Evolutionary conservation across 1,140 invertebrate species (phyloP).

Genomic region (Heliconius congener): DNA sequence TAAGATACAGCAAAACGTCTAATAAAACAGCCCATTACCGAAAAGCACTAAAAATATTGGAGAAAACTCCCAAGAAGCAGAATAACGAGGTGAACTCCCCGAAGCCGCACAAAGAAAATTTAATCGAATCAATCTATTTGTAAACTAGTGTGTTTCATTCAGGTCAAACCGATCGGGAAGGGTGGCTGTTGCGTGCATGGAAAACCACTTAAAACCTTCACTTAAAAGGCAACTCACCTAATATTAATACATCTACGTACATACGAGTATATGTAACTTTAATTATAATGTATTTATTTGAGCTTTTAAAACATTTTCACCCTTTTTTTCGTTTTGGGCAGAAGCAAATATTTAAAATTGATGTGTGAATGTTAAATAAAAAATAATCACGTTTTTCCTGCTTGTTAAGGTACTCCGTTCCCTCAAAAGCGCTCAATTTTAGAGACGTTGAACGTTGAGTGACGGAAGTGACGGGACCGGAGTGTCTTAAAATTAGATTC

Average conservation of each 20-base stretch:
- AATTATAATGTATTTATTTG: too few species aligned
- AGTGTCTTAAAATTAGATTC: neutral
- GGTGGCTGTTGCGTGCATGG: slow-evolving; percentile 30
- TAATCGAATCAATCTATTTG: slow-evolving; percentile 22
- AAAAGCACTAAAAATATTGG: neutral
- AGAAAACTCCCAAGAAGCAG: neutral
- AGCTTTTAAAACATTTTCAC: too few species aligned
- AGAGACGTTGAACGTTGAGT: neutral
- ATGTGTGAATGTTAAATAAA: too few species aligned
- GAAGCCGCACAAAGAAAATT: slow-evolving; percentile 11
- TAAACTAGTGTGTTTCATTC: slow-evolving; percentile 5
- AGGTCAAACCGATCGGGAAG: neutral
- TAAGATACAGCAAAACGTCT: neutral
- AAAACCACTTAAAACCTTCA: slow-evolving; percentile 31
- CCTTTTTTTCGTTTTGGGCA: too few species aligned
- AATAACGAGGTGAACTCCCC: slow-evolving; percentile 4
- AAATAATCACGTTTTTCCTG: too few species aligned
- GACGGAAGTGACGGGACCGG: neutral
- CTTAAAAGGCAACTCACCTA: neutral
- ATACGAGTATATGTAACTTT: too few species aligned
- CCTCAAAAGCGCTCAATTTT: neutral
- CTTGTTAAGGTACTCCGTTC: too few species aligned
- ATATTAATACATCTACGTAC: neutral
- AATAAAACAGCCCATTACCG: neutral
- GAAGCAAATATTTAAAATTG: too few species aligned